These are phyloP conservation scores for Sardina pilchardus DNA, from an alignment of 2,113 vertebrate species.

Conservation along the genomic window DNA sequence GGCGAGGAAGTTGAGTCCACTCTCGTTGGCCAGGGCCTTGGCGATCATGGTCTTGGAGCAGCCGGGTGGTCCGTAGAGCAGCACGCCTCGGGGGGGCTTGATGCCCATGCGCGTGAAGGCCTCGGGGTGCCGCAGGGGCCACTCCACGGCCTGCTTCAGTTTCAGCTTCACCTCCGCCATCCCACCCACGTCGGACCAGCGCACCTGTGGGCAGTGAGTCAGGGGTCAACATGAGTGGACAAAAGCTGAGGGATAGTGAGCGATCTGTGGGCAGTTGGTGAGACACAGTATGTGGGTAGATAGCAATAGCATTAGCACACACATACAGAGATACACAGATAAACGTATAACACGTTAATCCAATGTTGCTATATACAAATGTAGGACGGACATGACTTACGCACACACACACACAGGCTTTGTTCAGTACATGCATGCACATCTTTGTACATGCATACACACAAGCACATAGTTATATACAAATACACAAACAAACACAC, in stretches of 20 bases:
- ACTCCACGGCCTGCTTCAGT: slow-evolving; percentile 93
- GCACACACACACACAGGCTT: not conserved
- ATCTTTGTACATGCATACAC: not conserved
- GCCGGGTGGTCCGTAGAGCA: slow-evolving; percentile 95
- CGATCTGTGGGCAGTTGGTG: not conserved
- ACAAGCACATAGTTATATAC: not conserved
- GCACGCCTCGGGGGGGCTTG: slow-evolving; percentile 88
- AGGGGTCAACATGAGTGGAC: not conserved
- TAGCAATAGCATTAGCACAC: not conserved
- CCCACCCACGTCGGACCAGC: slow-evolving; percentile 95
- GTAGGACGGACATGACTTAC: too few relatives aligned
- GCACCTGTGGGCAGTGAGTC: slow-evolving; percentile 71
- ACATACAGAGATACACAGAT: too few relatives aligned
- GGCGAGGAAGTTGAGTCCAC: slow-evolving; percentile 92
- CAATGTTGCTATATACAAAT: too few relatives aligned
- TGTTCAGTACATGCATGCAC: not conserved
- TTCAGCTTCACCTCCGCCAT: slow-evolving; percentile 92
- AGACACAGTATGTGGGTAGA: not conserved
- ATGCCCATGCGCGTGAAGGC: slow-evolving; percentile 90
- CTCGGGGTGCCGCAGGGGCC: slow-evolving; percentile 91
- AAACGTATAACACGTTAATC: too few relatives aligned
- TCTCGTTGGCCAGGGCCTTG: slow-evolving; percentile 93
- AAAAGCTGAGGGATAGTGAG: not conserved
- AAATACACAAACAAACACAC: not conserved
- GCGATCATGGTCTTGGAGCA: slow-evolving; percentile 99